Evolutionary conservation across 2,888 invertebrate genomes (phyloP).

Genomic region (Antheraea yamamai): DNA sequence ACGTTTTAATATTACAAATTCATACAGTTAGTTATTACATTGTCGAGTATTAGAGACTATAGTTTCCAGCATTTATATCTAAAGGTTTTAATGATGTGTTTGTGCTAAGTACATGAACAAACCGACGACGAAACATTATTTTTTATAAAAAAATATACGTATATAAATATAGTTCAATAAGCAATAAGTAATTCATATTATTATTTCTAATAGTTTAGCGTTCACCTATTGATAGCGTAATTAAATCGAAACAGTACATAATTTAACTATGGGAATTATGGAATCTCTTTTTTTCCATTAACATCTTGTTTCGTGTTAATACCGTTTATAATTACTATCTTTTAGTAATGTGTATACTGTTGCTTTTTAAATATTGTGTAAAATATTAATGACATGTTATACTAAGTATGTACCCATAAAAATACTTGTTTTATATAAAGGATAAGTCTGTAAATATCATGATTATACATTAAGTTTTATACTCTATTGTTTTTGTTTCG

Average conservation of each 20-base stretch:
- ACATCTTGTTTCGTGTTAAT: conserved; percentile 69
- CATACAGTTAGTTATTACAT: too few species aligned
- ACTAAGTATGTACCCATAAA: conserved; percentile 81
- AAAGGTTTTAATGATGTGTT: too few species aligned
- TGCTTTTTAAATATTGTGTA: conserved; percentile 78
- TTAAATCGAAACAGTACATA: conserved; percentile 11
- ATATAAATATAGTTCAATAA: background rate
- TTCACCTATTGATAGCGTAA: background rate
- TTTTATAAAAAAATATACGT: background rate
- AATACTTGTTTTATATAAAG: conserved; percentile 80
- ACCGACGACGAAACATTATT: background rate
- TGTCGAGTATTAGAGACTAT: too few species aligned
- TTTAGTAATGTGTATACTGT: conserved; percentile 73
- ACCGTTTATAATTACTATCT: conserved; percentile 67
- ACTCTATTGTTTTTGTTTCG: conserved; percentile 75
- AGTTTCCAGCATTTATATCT: too few species aligned
- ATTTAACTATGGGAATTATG: conserved; percentile 63
- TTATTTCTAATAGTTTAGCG: conserved; percentile 8
- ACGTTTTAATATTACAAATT: background rate
- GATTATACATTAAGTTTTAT: conserved; percentile 83
- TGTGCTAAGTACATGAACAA: background rate
- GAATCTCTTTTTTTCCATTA: conserved; percentile 78
- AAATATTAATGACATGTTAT: conserved; percentile 80
- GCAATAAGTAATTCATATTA: conserved; percentile 7
- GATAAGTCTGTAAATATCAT: conserved; percentile 80